phyloP scores from a whole-genome alignment of 2,113 vertebrate genomes.

The Megaceryle torquata region DNA sequence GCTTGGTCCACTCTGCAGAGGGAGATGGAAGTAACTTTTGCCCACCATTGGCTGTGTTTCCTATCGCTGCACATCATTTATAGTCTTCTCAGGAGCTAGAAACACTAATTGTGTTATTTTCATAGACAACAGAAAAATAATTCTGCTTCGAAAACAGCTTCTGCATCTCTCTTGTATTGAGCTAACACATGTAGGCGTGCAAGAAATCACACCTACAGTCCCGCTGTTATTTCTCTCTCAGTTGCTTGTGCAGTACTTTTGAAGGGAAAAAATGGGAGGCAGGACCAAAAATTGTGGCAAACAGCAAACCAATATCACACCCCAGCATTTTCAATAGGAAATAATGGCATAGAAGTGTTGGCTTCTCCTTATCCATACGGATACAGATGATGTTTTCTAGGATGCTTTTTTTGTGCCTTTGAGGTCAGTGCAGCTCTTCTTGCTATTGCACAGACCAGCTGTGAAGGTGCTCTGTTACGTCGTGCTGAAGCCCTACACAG shows the following conservation, averaged over 20 bases:
- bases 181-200: neutral
- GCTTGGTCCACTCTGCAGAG: neutral
- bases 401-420: neutral
- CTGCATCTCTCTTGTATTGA: neutral
- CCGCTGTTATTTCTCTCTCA: conserved; percentile 37
- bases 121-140: neutral
- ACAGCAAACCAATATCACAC: neutral
- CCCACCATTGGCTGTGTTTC: neutral
- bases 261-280: conserved; percentile 21
- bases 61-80: neutral
- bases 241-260: conserved; percentile 17
- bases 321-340: conserved; percentile 15
- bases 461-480: neutral
- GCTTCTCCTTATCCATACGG: neutral
- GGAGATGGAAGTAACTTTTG: neutral
- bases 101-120: neutral
- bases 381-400: neutral
- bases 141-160: conserved; percentile 1
- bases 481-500: neutral
- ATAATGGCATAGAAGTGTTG: neutral
- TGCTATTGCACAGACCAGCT: neutral
- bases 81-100: conserved; percentile 4
- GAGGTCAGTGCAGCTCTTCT: neutral
- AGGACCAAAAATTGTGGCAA: neutral
- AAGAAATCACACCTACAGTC: neutral